Conservation (phyloP, 2,113 vertebrate species). For the Chaenogobius annularis region DNA sequence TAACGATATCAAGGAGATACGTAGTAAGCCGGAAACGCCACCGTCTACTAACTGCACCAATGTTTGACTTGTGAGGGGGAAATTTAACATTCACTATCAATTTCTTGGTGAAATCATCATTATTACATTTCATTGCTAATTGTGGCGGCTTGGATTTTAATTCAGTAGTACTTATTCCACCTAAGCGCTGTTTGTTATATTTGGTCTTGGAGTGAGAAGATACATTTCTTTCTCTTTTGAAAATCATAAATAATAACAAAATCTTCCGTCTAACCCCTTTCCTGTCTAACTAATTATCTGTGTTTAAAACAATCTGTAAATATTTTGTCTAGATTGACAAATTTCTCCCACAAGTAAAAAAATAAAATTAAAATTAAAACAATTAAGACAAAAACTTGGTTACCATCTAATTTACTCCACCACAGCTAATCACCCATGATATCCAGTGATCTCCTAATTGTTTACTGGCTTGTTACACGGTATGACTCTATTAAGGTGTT, state of each 20-base stretch:
- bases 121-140: constrained; percentile 2
- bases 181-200: constrained; percentile 33
- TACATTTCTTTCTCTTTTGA: background rate
- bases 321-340: too few relatives aligned
- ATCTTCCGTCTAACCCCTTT: background rate
- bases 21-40: constrained; percentile 83
- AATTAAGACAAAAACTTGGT: background rate
- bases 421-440: background rate
- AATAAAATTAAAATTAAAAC: too few relatives aligned
- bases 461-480: background rate
- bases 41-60: constrained; percentile 92
- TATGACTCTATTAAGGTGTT: background rate
- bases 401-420: background rate
- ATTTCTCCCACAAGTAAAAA: background rate
- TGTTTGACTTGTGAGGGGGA: constrained; percentile 74
- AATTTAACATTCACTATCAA: background rate
- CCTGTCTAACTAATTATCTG: background rate
- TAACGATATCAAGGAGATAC: constrained; percentile 81
- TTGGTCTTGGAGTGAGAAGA: background rate
- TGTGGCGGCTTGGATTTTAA: constrained; percentile 15
- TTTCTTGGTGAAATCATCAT: constrained; percentile 7
- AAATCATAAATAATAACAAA: background rate
- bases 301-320: too few relatives aligned
- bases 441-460: background rate
- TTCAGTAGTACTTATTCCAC: constrained; percentile 35